These are phyloP conservation scores for Clarias pachynema DNA, from an alignment of 2,797 vertebrate genomes.

Conservation along the genomic window DNA sequence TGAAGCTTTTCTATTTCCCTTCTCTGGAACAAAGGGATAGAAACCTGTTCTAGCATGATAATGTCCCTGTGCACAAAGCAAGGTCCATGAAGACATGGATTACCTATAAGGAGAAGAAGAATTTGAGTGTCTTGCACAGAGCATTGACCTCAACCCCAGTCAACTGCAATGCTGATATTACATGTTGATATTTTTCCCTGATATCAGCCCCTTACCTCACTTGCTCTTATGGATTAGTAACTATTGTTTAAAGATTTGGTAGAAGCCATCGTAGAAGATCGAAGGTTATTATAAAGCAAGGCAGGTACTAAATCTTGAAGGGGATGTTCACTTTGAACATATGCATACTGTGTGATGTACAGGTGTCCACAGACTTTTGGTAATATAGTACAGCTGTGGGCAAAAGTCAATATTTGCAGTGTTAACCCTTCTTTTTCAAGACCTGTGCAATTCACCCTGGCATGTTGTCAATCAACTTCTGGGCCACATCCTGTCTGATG, in stretches of 20 bases:
- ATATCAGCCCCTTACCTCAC: not conserved
- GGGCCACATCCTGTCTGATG: too few species aligned
- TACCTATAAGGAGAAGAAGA: not conserved
- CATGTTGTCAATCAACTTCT: too few species aligned
- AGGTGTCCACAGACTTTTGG: not conserved
- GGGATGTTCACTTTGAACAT: not conserved
- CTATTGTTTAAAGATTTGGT: not conserved
- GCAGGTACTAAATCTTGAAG: not conserved
- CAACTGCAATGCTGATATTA: not conserved
- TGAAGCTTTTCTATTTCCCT: not conserved
- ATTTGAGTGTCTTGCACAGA: not conserved
- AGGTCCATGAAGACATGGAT: not conserved
- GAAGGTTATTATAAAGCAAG: not conserved
- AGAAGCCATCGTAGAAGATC: not conserved
- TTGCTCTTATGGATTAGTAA: not conserved
- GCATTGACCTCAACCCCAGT: not conserved
- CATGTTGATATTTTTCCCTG: not conserved
- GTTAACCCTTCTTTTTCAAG: too few species aligned
- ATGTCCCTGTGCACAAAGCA: not conserved
- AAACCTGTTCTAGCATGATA: slow-evolving; percentile 1
- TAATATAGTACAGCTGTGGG: too few species aligned
- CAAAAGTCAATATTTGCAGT: too few species aligned
- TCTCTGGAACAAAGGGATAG: not conserved
- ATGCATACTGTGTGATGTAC: not conserved
- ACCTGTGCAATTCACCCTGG: too few species aligned